Conservation (phyloP, 1,140 invertebrate species). For the Asobara japonica region DNA sequence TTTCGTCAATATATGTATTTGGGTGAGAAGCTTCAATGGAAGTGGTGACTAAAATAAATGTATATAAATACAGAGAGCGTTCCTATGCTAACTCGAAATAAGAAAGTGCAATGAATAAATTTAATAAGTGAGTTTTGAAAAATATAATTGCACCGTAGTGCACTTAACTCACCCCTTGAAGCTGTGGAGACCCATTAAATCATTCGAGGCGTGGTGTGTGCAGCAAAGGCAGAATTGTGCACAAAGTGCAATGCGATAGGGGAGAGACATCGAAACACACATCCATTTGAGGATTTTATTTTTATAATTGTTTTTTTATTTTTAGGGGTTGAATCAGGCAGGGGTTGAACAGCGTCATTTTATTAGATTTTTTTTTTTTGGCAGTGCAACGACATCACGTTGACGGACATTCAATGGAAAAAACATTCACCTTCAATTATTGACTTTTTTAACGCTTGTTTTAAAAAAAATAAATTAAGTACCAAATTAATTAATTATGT, state of each 20-base stretch:
- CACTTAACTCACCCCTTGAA: constrained; percentile 63
- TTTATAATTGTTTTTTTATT: constrained; percentile 39
- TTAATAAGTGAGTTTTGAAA: constrained; percentile 13
- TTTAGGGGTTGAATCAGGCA: constrained; percentile 59
- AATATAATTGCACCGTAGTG: constrained; percentile 27
- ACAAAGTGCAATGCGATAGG: constrained; percentile 60
- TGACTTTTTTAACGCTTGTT: neutral
- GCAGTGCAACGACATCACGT: constrained; percentile 56
- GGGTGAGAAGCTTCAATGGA: neutral
- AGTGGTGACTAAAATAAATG: constrained; percentile 17
- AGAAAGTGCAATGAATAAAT: constrained; percentile 35
- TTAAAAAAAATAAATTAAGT: neutral
- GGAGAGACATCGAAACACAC: constrained; percentile 63
- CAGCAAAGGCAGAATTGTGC: constrained; percentile 57
- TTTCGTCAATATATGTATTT: neutral
- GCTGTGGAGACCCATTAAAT: constrained; percentile 55
- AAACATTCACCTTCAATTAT: constrained; percentile 17
- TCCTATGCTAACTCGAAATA: constrained; percentile 14
- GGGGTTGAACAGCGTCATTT: constrained; percentile 49
- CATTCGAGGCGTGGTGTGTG: constrained; percentile 47
- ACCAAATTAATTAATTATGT: neutral
- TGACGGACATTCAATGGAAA: constrained; percentile 38
- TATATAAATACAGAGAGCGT: constrained; percentile 9
- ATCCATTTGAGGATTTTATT: constrained; percentile 54
- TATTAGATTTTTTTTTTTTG: neutral